Evolutionary conservation across 2,888 invertebrate genomes (phyloP), one percentile per base, ranked within the genome.

Genomic region (Amphimallon solstitiale): DNA sequence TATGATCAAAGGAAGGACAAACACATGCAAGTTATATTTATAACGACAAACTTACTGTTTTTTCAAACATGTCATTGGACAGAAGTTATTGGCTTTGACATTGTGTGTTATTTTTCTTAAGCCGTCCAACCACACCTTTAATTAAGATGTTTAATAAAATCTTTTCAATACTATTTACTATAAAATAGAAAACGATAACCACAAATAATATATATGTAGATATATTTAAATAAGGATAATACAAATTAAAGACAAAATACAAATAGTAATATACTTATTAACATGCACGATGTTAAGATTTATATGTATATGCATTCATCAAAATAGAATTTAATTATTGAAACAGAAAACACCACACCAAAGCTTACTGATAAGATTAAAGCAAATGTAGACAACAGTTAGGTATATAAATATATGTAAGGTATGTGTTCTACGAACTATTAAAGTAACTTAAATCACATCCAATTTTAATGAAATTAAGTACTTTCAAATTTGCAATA

Each of bases 71-170:
- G 97, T 98, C 92, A 97, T 94, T 65, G 99, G 98, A 84, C 98
- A 98, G 78, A 97, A 92, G 88, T 99, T 98, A 89, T 97, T 97
- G 78, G 97, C 97, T 88, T 98, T 98, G 79, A 95, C 96, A 87
- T 98, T 98, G 88, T 97, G 97, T 71, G 98, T 97, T 83, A 98
- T 95, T 85, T 89, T 89, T 84, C 98, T 89, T 78, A 99, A 88
- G 73, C 93, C 95, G 83, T 94, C 92, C 86, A 97, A 90, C 98
- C 98, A 99, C 81, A 90, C 91, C 97, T 98, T 89, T 78, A 86
- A 85, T 72, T 69, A 68, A 67, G 61, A 61, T 46, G 45, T 64
- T 60, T 60, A 52, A 59, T 54, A 63, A 63, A 63, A 63, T 61
- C 40, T 43, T 52, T 49, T 45, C 35, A 54, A 65, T 60, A 67